Evolutionary conservation across 1,140 invertebrate species (phyloP), one percentile per base, ranked within the genome.

Genomic region (Trichonephila clavata): DNA sequence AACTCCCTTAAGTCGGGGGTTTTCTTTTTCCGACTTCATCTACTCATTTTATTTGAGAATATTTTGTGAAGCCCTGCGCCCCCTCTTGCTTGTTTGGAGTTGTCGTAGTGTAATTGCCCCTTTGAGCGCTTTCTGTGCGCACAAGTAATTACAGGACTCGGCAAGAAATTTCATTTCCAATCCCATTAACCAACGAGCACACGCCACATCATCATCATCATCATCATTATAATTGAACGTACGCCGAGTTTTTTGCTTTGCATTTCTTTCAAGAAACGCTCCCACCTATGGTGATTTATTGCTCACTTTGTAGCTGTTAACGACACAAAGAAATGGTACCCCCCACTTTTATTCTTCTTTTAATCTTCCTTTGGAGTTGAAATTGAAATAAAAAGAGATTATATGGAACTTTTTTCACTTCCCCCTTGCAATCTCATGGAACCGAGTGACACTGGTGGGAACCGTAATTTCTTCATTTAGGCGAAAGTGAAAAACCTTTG

Each of bases 81-180:
- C 90, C 24, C 50, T 32, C 50, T 59, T 50, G 43, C 92, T 87
- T 93, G 92, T 93, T 93, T 93, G 84, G 84, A 92, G 83, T 86
- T 92, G 91, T 92, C 91, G 91, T 81, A 65, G 68, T 93, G 92
- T 93, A 93, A 93, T 93, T 93, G 92, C 92, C 92, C 92, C 92
- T 93, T 81, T 93, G 92, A 93, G 92, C 86, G 39, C 43, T 32
- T 68, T 24, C 80, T n/a, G 77, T 50, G 91, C 92, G 57, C 92
- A 88, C 92, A 87, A 93, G 92, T 93, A 93, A 93, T 93, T 93
- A 93, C 92, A 93, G 65, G 92, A 88, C 77, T 87, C 83, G 84
- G 65, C 92, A 93, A 93, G 92, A 93, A 93, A 93, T 93, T 93
- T 93, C 92, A 93, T 93, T 93, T 88, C 65, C 84, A 88, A 93